Percentiles rank a stretch among this genome's conserved stretches.
Evolutionary conservation across 2,888 invertebrate genomes (phyloP).

Genomic region (Euclidia mi): DNA sequence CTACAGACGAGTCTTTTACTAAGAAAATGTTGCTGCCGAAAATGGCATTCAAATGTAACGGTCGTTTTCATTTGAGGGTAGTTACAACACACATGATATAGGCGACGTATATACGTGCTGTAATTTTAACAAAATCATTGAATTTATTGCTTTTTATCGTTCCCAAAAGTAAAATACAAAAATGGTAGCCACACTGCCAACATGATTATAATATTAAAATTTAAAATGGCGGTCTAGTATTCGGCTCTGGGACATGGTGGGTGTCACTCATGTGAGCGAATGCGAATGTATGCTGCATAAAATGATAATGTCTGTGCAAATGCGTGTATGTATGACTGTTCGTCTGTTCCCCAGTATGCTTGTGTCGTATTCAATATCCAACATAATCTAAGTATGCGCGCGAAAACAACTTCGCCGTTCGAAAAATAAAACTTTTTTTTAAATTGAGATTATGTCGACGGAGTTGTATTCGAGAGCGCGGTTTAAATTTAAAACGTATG

Average conservation of each 20-base stretch:
- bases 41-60: too few relatives aligned
- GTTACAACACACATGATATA: not conserved
- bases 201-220: conserved; percentile 14
- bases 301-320: conserved; percentile 53
- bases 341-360: conserved; percentile 62
- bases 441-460: conserved; percentile 50
- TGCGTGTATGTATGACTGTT: conserved; percentile 56
- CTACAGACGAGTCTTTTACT: too few relatives aligned
- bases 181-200: conserved; percentile 12
- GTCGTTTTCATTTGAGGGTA: conserved; percentile 6
- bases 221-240: conserved; percentile 57
- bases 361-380: conserved; percentile 75
- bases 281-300: conserved; percentile 48
- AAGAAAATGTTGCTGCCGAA: too few relatives aligned
- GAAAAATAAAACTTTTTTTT: conserved; percentile 20
- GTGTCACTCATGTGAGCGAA: conserved; percentile 59
- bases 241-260: conserved; percentile 61
- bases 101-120: not conserved
- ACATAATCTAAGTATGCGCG: conserved; percentile 59
- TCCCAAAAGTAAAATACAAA: not conserved
- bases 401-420: conserved; percentile 56
- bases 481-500: conserved; percentile 60
- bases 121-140: not conserved
- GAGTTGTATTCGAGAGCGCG: conserved; percentile 47
- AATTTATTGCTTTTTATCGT: conserved; percentile 37